Conservation (phyloP, 1,140 invertebrate species). For the Drosophila asahinai region DNA sequence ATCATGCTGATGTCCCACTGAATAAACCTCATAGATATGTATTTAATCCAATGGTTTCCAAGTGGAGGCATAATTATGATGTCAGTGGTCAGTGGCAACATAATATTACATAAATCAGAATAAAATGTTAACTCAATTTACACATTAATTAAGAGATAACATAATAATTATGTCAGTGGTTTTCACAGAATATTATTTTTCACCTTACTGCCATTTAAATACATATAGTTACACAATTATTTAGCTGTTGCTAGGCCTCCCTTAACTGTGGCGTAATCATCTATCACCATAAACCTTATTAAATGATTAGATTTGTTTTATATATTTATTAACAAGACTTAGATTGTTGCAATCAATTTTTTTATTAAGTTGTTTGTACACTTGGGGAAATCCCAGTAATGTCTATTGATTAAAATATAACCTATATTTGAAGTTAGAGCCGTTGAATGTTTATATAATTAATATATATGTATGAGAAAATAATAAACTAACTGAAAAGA, state of each 20-base stretch:
- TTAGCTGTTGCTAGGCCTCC: conserved; percentile 16
- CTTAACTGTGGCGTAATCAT: conserved; percentile 2
- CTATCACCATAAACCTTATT: conserved; percentile 19
- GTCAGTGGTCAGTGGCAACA: background rate
- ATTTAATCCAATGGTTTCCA: background rate
- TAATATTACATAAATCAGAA: background rate
- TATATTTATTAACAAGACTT: conserved; percentile 28
- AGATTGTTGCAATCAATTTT: conserved; percentile 6
- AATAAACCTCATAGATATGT: background rate
- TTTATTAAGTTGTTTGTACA: conserved; percentile 6
- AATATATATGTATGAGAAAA: no score
- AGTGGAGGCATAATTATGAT: background rate
- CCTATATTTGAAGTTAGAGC: background rate
- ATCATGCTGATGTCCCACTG: background rate
- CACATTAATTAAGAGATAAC: conserved; percentile 1
- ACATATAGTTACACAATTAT: conserved; percentile 4
- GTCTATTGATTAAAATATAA: conserved; percentile 3
- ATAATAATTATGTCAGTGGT: background rate
- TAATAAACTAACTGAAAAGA: no score
- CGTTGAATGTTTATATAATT: no score
- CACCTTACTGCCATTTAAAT: background rate
- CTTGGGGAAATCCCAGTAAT: conserved; percentile 9
- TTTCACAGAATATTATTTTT: background rate
- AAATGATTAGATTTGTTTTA: conserved; percentile 36
- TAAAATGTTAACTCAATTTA: conserved; percentile 5